Base-by-base conservation (phyloP, 2,797 vertebrate species). In the Borostomias antarcticus region DNA sequence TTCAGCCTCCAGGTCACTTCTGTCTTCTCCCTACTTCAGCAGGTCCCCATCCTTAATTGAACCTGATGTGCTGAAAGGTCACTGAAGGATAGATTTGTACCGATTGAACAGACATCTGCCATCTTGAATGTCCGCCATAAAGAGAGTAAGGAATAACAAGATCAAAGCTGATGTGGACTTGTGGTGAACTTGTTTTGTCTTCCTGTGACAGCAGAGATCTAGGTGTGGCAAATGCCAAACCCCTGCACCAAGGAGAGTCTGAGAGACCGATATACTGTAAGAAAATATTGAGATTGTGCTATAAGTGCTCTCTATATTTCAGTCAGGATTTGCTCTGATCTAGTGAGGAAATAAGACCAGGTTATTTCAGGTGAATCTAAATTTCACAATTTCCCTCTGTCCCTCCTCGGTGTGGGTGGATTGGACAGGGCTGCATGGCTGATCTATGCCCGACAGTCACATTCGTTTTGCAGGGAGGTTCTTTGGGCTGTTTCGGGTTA, bases 21-120 rank as follows among this genome's bases (percentile, higher is more conserved):
- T n/a, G 4, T n/a, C 17, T 45, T 17, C 40, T 45, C 40, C n/a
- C 40, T 17, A 15, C 40, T 15, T 17, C 40, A n/a, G 40, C 13
- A 8, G 13, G 35, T 37, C 13, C 35, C 81, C 75, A 84, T 66
- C 75, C 77, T 83, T 82, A 79, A 35, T 75, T 79, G 65, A 58
- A 72, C 64, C 59, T 54, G 54, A 45, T 57, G 58, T 52, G 33
- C 61, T 58, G 65, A 77, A 88, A 88, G 82, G 84, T 83, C 75
- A 79, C 11, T 19, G 33, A 29, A 10, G 61, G 23, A 66, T 45
- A 50, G 59, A 19, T 30, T 29, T 43, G 33, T 15, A 4, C n/a
- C 29, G 51, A 30, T 40, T 15, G 2, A 69, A 73, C 51, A 74
- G 33, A 5, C 40, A 30, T 80, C 64, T 45, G 9, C 64, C 21